Evolutionary conservation across 2,888 invertebrate species (phyloP).

Genomic region (Rhingia campestris): DNA sequence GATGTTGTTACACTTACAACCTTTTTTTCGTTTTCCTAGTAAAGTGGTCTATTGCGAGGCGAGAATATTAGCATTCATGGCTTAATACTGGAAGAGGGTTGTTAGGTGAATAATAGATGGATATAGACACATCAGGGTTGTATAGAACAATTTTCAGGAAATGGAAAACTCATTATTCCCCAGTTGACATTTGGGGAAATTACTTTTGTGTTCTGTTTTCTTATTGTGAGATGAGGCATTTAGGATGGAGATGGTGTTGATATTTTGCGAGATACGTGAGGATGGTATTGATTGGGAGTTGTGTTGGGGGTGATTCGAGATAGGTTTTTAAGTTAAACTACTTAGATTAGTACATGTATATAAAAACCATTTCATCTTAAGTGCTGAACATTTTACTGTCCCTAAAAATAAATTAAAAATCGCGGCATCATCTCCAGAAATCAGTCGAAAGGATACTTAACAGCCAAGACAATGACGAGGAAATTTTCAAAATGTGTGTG

Average conservation of each 20-base stretch:
- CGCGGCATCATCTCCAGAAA: too few species aligned
- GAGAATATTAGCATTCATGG: constrained; percentile 59
- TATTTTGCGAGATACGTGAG: background rate
- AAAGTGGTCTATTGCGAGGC: constrained; percentile 21
- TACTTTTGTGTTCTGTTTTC: constrained; percentile 32
- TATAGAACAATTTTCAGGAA: constrained; percentile 25
- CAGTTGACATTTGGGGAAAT: constrained; percentile 56
- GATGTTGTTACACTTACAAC: constrained; percentile 4
- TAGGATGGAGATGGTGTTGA: constrained; percentile 13
- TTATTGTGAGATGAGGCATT: constrained; percentile 8
- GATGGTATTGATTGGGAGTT: background rate
- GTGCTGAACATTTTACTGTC: too few species aligned
- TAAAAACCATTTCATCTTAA: too few species aligned
- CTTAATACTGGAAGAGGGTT: constrained; percentile 19
- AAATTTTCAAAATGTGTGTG: too few species aligned
- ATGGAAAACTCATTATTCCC: constrained; percentile 44
- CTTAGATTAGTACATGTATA: too few species aligned
- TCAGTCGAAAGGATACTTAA: too few species aligned
- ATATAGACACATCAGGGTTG: background rate
- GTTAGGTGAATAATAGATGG: background rate
- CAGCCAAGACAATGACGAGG: too few species aligned
- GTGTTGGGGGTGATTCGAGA: background rate
- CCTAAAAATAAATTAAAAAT: too few species aligned
- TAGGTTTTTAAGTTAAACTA: background rate
- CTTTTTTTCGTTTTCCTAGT: constrained; percentile 19